Evolutionary conservation across 1,140 invertebrate species (phyloP).

Genomic region (Anastrepha ludens): DNA sequence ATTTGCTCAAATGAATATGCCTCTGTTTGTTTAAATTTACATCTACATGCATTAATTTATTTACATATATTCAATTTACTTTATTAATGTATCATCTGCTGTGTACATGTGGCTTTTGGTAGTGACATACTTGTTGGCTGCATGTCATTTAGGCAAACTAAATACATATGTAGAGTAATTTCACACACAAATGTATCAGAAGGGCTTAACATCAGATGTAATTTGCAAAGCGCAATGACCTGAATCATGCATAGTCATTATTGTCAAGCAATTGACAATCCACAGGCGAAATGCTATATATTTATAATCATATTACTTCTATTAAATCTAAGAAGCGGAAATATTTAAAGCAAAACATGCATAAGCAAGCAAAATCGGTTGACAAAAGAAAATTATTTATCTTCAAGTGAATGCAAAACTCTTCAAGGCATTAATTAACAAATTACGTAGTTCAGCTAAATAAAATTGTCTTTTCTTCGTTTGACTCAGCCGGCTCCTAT

Average conservation of each 20-base stretch:
- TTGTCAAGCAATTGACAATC: not conserved
- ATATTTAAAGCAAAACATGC: not conserved
- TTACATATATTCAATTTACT: not conserved
- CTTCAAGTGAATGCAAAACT: not conserved
- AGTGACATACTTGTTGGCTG: not conserved
- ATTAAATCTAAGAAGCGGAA: not conserved
- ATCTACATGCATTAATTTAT: not conserved
- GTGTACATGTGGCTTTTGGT: conserved; percentile 5
- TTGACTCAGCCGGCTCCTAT: too few species aligned
- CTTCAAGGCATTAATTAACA: not conserved
- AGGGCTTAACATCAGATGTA: not conserved
- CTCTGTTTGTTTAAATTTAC: conserved; percentile 19
- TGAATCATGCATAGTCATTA: not conserved
- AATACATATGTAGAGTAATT: not conserved
- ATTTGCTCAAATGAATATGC: not conserved
- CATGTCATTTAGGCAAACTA: not conserved
- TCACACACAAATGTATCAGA: too few species aligned
- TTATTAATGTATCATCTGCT: conserved; percentile 8
- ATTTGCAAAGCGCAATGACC: conserved; percentile 16
- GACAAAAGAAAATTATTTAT: not conserved
- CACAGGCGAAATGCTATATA: not conserved
- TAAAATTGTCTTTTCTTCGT: too few species aligned
- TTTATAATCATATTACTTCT: not conserved
- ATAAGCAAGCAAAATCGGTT: not conserved
- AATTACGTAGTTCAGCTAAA: not conserved